These are phyloP conservation scores for Aquatica leii DNA, from an alignment of 2,888 invertebrate species.

Conservation along the genomic window DNA sequence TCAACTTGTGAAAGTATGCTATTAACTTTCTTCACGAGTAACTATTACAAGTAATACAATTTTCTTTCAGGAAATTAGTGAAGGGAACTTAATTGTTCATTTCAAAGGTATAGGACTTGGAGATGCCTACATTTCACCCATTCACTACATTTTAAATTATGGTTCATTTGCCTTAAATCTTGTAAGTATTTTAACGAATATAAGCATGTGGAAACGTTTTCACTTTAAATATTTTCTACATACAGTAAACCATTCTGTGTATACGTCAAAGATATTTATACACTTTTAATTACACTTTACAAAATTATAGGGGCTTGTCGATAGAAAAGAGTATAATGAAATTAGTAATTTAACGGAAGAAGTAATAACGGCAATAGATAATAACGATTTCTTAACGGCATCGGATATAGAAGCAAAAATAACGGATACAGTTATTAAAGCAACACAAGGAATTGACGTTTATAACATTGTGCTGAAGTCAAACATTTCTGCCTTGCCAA, in stretches of 20 bases:
- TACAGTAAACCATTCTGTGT: no score
- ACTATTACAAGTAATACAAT: slow-evolving; percentile 15
- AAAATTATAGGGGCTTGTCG: slow-evolving; percentile 27
- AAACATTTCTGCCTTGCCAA: slow-evolving; percentile 42
- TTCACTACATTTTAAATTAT: slow-evolving; percentile 48
- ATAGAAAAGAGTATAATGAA: slow-evolving; percentile 44
- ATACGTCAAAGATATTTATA: neutral
- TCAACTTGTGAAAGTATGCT: slow-evolving; percentile 64
- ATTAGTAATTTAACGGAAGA: slow-evolving; percentile 50
- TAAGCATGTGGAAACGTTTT: no score
- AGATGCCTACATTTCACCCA: slow-evolving; percentile 50
- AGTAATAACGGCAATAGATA: slow-evolving; percentile 46
- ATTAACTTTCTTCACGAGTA: slow-evolving; percentile 11
- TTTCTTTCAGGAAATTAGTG: slow-evolving; percentile 44
- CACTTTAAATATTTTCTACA: neutral
- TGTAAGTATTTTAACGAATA: slow-evolving; percentile 36
- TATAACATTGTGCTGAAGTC: slow-evolving; percentile 77
- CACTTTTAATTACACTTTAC: neutral
- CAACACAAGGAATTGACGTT: slow-evolving; percentile 76
- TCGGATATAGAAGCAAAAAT: slow-evolving; percentile 69
- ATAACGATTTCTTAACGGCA: slow-evolving; percentile 67
- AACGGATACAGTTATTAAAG: slow-evolving; percentile 65
- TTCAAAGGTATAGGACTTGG: slow-evolving; percentile 50
- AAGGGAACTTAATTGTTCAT: slow-evolving; percentile 45
- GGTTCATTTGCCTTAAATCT: slow-evolving; percentile 47